Base-by-base conservation (phyloP, 2,888 invertebrate species). In the Chirona hameri region DNA sequence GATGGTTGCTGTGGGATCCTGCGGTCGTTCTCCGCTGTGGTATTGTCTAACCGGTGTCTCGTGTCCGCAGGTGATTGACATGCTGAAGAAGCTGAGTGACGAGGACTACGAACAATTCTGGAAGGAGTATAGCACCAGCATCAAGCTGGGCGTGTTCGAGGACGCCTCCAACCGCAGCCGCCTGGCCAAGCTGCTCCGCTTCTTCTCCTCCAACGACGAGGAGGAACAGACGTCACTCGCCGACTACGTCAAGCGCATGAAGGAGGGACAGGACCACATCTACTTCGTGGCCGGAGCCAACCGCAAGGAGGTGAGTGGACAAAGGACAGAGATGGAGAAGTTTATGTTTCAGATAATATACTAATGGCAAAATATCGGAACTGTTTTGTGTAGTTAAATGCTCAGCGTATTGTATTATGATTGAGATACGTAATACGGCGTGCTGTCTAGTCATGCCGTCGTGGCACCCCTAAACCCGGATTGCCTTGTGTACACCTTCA, bases 141-240 rank as follows among this genome's bases (percentile, higher is more conserved):
- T 98, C 86, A 98, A 98, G 89, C 90, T 98, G 86, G 99, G 99
- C 83, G 93, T 98, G 39, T 97, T 99, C 91, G 99, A 99, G 90
- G 99, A 99, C 90, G 94, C 98, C 72, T 93, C 95, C 86, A 99
- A 99, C 90, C 92, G 99, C 84, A 96, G 97, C 81, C 93, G 99
- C 82, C 91, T 99, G 82, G 96, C 98, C 84, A 99, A 99, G 89
- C 91, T 99, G 84, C 90, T 99, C 85, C 92, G 94, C 86, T 99
- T 99, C 92, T 91, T 92, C 85, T 94, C 96, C 4, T 98, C 98
- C 21, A 90, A 92, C 87, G 89, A 89, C 48, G 91, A 92, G 84
- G 90, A 92, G 85, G 89, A 89, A 84, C 87, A 87, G 85, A 95
- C 96, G 4, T 92, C 92, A 84, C 90, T 99, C 82, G 90, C 93